Evolutionary conservation across 2,797 vertebrate genomes (phyloP), one percentile per base, ranked within the genome.

Genomic region (Cossypha niveicapilla): DNA sequence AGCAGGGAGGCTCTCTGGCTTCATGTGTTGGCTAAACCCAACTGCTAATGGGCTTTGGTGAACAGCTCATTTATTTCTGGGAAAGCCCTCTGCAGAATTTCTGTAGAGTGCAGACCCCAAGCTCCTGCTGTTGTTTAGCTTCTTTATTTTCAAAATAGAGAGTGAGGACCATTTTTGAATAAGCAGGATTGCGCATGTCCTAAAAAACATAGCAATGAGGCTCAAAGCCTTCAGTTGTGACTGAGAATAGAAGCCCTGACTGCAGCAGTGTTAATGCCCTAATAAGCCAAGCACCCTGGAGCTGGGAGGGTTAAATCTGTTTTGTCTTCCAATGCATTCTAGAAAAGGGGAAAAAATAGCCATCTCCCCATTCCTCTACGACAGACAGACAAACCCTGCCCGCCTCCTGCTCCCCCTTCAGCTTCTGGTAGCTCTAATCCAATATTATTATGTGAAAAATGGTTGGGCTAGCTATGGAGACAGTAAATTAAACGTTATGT

Each of bases 401-500:
- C 45, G 11, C 93, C 90, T 81, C 77, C 90, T 32, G 71, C 93
- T 94, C 92, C 94, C 96, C 90, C 91, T 68, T n/a, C 93, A 90
- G 94, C 93, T 93, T 88, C 95, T 95, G 92, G 96, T 90, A 98
- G 97, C 97, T 98, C 97, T 98, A 98, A 99, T 98, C 98, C 98
- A 99, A 99, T 98, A 98, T 98, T 98, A 98, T 98, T 98, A 98
- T 98, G 98, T 98, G 98, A 99, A 98, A 98, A 98, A 99, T 98
- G 98, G 98, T 97, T 97, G 98, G 97, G 98, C 97, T 98, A 96
- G 96, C 98, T 98, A 97, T 95, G 96, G 98, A 98, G 98, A 99
- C 98, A 98, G 98, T 99, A 99, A 99, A 99, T 99, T 99, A 99
- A 98, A 99, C 97, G 98, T 98, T 99, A 99, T 99, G 98, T 98